A percentile compares a stretch with the other conserved stretches of the same genome.
phyloP scores from a whole-genome alignment of 2,888 invertebrate species.

The Drosophila algonquin region DNA sequence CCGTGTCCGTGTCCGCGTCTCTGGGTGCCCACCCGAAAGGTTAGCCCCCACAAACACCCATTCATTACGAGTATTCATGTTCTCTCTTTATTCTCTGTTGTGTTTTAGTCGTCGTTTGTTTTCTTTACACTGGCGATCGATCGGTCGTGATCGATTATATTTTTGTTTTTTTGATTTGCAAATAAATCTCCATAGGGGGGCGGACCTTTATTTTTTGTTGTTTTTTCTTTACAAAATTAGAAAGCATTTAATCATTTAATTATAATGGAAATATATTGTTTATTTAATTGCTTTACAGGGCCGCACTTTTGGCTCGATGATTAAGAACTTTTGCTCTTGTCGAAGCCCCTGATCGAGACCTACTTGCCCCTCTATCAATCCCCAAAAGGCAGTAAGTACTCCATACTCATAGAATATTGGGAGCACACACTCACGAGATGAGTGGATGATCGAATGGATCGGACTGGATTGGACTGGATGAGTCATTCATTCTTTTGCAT shows the following conservation, averaged over 20 bases:
- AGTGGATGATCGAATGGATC: neutral
- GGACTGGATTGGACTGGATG: neutral
- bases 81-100: constrained; percentile 48
- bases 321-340: constrained; percentile 88
- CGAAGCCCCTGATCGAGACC: constrained; percentile 87
- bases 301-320: constrained; percentile 89
- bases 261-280: constrained; percentile 11
- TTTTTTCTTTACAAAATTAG: constrained; percentile 35
- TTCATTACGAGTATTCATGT: constrained; percentile 29
- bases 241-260: constrained; percentile 32
- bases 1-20: constrained; percentile 12
- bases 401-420: too few relatives aligned
- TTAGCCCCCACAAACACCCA: too few relatives aligned
- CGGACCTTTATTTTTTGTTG: constrained; percentile 7
- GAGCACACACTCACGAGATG: neutral
- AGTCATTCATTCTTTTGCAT: constrained; percentile 1
- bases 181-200: constrained; percentile 13
- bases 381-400: constrained; percentile 86
- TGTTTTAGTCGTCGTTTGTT: constrained; percentile 34
- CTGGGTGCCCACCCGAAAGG: constrained; percentile 29
- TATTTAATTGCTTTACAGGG: constrained; percentile 86
- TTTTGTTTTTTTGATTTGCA: constrained; percentile 29
- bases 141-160: constrained; percentile 73
- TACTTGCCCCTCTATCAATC: constrained; percentile 90
- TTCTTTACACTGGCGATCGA: constrained; percentile 53